These are phyloP conservation scores for Ditula angustiorana DNA, from an alignment of 2,888 invertebrate species.

Conservation along the genomic window DNA sequence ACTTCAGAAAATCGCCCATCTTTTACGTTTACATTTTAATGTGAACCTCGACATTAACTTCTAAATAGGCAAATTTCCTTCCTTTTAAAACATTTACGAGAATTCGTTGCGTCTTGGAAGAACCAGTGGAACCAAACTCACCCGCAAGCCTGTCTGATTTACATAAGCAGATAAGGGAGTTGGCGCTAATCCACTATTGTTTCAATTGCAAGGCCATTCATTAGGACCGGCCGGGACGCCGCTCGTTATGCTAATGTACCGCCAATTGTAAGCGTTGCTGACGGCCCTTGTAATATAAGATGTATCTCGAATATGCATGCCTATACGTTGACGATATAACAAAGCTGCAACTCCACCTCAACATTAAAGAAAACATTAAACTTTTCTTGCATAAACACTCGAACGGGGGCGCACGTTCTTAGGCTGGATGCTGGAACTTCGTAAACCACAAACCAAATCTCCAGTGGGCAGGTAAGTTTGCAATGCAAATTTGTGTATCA, in stretches of 20 bases:
- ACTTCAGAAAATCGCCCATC: conserved; percentile 19
- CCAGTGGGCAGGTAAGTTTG: conserved; percentile 14
- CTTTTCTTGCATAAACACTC: background rate
- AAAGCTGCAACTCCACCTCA: background rate
- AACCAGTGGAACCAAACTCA: conserved; percentile 37
- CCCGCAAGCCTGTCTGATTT: conserved; percentile 43
- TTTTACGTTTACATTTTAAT: conserved; percentile 29
- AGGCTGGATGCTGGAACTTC: conserved; percentile 3
- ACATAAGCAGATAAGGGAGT: conserved; percentile 50
- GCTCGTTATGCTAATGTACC: conserved; percentile 75
- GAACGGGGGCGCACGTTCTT: background rate
- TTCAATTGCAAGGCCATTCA: conserved; percentile 79
- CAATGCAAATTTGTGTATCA: conserved; percentile 28
- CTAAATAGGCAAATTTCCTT: conserved; percentile 31
- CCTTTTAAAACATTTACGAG: conserved; percentile 33
- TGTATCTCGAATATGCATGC: conserved; percentile 24
- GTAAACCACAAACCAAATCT: conserved; percentile 25
- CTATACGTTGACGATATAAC: conserved; percentile 7
- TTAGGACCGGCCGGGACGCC: conserved; percentile 61
- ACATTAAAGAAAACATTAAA: background rate
- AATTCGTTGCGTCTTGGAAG: conserved; percentile 35
- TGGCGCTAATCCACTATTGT: conserved; percentile 57
- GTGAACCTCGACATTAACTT: conserved; percentile 34
- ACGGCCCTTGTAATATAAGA: conserved; percentile 35
- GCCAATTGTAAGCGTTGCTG: conserved; percentile 52